phyloP scores from a whole-genome alignment of 35 echinoderm and acorn worm species.

The Lytechinus variegatus region DNA sequence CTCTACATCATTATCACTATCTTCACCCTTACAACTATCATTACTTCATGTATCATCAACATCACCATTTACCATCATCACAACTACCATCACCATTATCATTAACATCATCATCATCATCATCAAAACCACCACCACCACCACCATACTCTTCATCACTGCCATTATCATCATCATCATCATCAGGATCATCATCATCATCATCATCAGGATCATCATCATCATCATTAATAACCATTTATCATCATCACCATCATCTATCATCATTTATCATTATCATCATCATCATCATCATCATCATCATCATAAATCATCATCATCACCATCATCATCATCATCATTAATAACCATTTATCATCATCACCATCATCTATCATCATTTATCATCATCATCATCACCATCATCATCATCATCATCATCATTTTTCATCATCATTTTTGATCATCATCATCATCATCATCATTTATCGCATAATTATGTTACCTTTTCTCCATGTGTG shows the following conservation, averaged over 20 bases:
- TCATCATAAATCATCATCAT: background rate
- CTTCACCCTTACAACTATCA: background rate
- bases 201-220: background rate
- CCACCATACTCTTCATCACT: slow-evolving; percentile 6
- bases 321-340: background rate
- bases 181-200: slow-evolving; percentile 14
- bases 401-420: background rate
- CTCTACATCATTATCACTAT: background rate
- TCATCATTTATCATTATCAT: background rate
- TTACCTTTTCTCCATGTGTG: slow-evolving; percentile 86
- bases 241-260: background rate
- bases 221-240: too few relatives aligned
- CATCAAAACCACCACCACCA: slow-evolving; percentile 8
- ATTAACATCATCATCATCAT: background rate
- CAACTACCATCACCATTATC: slow-evolving; percentile 27
- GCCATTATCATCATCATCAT: slow-evolving; percentile 37
- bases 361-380: background rate
- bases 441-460: background rate
- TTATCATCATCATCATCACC: slow-evolving; percentile 8
- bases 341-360: slow-evolving; percentile 30
- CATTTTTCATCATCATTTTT: background rate
- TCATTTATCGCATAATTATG: background rate
- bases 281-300: background rate
- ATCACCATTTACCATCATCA: background rate
- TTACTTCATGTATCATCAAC: background rate